Evolutionary conservation across 2,797 vertebrate species (phyloP).

Genomic region (Knipowitschia caucasica): DNA sequence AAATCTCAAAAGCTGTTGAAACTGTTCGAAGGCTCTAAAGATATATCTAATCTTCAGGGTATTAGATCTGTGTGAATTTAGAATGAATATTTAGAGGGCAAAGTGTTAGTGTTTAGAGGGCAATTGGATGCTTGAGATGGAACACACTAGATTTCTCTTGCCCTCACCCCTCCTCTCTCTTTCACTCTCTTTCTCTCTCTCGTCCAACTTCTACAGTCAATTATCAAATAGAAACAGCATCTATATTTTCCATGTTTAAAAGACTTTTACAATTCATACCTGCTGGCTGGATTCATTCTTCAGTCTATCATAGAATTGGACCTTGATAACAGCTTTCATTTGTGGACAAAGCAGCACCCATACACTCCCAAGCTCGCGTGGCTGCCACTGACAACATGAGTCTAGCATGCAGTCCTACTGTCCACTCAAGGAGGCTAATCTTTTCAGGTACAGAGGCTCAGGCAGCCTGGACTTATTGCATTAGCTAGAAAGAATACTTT

Average conservation of each 20-base stretch:
- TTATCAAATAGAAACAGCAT: too few species aligned
- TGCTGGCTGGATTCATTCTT: slow-evolving; percentile 46
- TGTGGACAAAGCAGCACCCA: slow-evolving; percentile 23
- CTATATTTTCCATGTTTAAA: too few species aligned
- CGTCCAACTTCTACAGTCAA: too few species aligned
- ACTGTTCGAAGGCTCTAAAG: slow-evolving; percentile 8
- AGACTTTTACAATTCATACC: slow-evolving; percentile 45
- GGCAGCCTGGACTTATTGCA: slow-evolving; percentile 62
- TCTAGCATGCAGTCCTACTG: slow-evolving; percentile 15
- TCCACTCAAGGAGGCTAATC: slow-evolving; percentile 54
- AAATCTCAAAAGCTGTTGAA: not conserved
- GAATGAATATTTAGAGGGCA: too few species aligned
- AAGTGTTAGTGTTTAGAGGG: too few species aligned
- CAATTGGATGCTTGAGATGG: too few species aligned
- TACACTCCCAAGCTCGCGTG: not conserved
- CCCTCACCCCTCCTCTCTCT: too few species aligned
- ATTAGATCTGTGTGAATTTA: too few species aligned
- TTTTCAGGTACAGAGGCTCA: slow-evolving; percentile 58
- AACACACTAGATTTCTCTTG: too few species aligned
- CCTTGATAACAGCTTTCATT: slow-evolving; percentile 69
- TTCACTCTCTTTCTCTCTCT: too few species aligned
- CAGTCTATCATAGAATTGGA: slow-evolving; percentile 46
- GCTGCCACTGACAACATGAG: slow-evolving; percentile 16
- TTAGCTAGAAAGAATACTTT: slow-evolving; percentile 54
- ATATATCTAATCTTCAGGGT: not conserved